Evolutionary conservation across 2,888 invertebrate genomes (phyloP), one percentile per base, ranked within the genome.

Genomic region (Scrobipalpa costella): DNA sequence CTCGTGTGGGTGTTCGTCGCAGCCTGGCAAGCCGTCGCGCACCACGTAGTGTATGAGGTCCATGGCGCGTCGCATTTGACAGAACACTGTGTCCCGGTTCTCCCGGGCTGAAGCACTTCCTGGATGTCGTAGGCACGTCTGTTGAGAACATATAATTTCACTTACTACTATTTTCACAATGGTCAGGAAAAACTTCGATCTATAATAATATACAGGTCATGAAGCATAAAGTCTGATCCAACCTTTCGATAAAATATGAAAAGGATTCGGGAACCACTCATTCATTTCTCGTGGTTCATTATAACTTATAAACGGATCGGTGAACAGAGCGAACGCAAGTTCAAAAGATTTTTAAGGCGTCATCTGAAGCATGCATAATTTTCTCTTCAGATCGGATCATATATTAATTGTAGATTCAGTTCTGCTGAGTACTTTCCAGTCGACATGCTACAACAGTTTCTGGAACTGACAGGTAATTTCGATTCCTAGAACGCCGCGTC

Each of bases 11-110:
- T 82, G 85, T 60, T 90, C 90, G 93, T 81, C 96, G 90, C 90
- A 89, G 1, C 91, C 91, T 0, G 91, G 91, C 50, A 98, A 95
- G n/a, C 98, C 98, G 86, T 99, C 99, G 77, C 98, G 97, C 57
- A 99, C 98, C 66, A 99, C 98, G 86, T 97, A 98, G 89, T 99
- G 98, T 73, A 99, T 98, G 70, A 99, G 94, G 90, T 99, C 98
- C 95, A 99, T 97, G 27, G 99, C 98, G 69, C 98, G 94, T 67
- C 98, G 93, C 96, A 99, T 99, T 89, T 98, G 98, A 83, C 98
- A 98, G 92, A 99, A 99, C 57, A 99, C 98, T 0, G 98, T 98
- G 85, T 99, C 99, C 8, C 99, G 94, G 86, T 98, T 99, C 86
- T 98, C 98, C 69, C 97, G 94, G 0, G 99, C 98, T 63, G 97